These are phyloP conservation scores for Myrmecophaga tridactyla DNA, from an alignment of 2,113 vertebrate genomes.

Conservation along the genomic window DNA sequence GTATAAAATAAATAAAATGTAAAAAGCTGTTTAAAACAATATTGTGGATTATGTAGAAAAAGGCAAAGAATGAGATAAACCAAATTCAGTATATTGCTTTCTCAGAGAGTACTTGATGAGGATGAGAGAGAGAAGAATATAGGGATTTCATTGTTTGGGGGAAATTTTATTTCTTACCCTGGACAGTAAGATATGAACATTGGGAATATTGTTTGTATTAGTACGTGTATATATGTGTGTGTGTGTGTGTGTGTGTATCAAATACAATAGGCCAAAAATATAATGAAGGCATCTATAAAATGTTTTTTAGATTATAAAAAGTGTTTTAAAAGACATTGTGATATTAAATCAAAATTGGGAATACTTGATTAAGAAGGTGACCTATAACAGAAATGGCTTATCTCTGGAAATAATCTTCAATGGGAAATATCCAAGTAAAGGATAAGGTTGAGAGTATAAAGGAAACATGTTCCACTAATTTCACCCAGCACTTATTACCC, in stretches of 20 bases:
- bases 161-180: neutral
- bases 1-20: neutral
- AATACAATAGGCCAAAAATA: too few relatives aligned
- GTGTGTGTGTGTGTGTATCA: too few relatives aligned
- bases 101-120: neutral
- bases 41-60: neutral
- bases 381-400: neutral
- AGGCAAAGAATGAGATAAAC: neutral
- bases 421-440: neutral
- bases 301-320: neutral
- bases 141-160: neutral
- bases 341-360: neutral
- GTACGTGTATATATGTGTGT: too few relatives aligned
- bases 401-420: neutral
- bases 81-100: neutral
- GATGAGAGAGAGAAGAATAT: neutral
- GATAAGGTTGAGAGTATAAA: neutral
- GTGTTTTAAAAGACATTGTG: neutral
- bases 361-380: neutral
- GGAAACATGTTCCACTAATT: neutral
- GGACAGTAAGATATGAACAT: neutral
- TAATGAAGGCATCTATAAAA: too few relatives aligned
- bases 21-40: neutral
- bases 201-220: too few relatives aligned
- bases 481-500: neutral